Conservation (phyloP, 2,888 invertebrate species). For the Netelia fuscicornis region DNA sequence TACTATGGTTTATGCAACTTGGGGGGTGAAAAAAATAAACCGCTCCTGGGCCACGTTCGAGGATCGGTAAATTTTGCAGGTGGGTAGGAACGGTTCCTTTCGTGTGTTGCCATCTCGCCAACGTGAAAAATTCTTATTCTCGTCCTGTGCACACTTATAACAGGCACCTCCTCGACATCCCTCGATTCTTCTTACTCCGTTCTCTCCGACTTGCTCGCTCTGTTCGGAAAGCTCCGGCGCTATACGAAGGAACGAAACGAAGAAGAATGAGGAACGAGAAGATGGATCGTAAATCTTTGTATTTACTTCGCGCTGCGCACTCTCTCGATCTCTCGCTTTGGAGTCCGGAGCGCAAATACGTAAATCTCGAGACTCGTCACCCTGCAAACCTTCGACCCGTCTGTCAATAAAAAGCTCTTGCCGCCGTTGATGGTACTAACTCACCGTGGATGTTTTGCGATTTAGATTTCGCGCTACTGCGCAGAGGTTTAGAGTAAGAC, state of each 20-base stretch:
- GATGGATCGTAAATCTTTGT: conserved; percentile 74
- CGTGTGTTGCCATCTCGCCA: conserved; percentile 30
- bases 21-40: conserved; percentile 74
- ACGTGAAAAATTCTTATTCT: conserved; percentile 31
- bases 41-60: conserved; percentile 66
- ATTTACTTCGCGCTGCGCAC: conserved; percentile 69
- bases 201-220: conserved; percentile 24
- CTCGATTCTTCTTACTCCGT: conserved; percentile 48
- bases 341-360: conserved; percentile 69
- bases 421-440: conserved; percentile 22
- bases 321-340: conserved; percentile 31
- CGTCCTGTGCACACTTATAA: conserved; percentile 28
- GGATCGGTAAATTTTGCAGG: conserved; percentile 77
- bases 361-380: conserved; percentile 68
- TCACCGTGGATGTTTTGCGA: conserved; percentile 18
- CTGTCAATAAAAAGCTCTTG: conserved; percentile 46
- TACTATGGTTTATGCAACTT: conserved; percentile 26
- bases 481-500: not conserved
- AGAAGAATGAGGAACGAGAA: conserved; percentile 62
- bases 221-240: conserved; percentile 1
- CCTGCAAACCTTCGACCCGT: conserved; percentile 61
- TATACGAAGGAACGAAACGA: conserved; percentile 40
- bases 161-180: conserved; percentile 34
- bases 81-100: conserved; percentile 68
- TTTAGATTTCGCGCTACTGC: conserved; percentile 24